phyloP scores from a whole-genome alignment of 2,888 invertebrate genomes.

The Trisateles emortualis region DNA sequence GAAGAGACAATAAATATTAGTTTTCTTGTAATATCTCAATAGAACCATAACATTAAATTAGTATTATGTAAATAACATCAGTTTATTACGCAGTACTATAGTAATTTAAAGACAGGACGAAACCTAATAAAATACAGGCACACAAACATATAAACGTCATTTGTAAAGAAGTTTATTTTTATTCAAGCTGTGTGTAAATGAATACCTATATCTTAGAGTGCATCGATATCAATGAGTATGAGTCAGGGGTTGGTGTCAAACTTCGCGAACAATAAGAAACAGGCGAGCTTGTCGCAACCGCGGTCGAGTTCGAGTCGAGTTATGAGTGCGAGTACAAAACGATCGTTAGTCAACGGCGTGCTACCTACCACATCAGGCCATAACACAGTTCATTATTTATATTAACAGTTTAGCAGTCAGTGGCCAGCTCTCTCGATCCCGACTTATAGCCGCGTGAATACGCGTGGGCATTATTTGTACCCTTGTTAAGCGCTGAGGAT shows the following conservation, averaged over 20 bases:
- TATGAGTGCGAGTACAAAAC: constrained; percentile 74
- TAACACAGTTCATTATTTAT: constrained; percentile 87
- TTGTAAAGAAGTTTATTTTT: constrained; percentile 24
- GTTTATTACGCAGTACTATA: constrained; percentile 13
- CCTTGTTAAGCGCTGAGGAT: constrained; percentile 86
- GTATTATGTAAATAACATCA: constrained; percentile 12
- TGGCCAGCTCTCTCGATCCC: constrained; percentile 76
- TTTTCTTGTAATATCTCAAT: constrained; percentile 4
- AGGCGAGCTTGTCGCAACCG: constrained; percentile 32
- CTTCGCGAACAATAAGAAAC: constrained; percentile 50
- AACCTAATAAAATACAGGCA: constrained; percentile 20
- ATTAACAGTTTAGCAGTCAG: constrained; percentile 87
- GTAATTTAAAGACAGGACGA: constrained; percentile 17
- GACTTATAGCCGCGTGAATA: constrained; percentile 84
- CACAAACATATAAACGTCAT: constrained; percentile 20
- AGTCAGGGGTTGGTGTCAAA: constrained; percentile 46
- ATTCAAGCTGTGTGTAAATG: constrained; percentile 30
- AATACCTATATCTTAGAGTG: constrained; percentile 27
- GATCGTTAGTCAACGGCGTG: constrained; percentile 80
- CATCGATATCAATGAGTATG: constrained; percentile 40
- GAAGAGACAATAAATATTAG: not conserved
- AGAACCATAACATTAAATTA: constrained; percentile 7
- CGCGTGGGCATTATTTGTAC: constrained; percentile 86
- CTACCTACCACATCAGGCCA: constrained; percentile 77
- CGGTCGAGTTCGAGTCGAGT: constrained; percentile 55